phyloP scores from a whole-genome alignment of 2,113 vertebrate species.

The Salvelinus alpinus region DNA sequence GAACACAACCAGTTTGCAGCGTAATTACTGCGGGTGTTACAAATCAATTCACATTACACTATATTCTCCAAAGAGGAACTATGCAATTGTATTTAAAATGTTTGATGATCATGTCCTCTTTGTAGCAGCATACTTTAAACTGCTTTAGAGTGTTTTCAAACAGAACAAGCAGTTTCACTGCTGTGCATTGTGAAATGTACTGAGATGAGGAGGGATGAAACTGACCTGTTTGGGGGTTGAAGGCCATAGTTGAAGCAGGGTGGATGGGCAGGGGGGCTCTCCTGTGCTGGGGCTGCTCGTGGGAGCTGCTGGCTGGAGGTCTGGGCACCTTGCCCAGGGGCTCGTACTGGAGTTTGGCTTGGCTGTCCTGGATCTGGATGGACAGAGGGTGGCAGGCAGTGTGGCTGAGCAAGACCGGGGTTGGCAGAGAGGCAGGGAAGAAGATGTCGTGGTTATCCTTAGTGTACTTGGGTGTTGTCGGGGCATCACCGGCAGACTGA shows the following conservation, averaged over 20 bases:
- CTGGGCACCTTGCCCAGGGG: constrained; percentile 72
- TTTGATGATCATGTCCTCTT: not conserved
- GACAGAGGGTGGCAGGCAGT: constrained; percentile 59
- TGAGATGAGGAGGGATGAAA: too few relatives aligned
- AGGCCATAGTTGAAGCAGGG: constrained; percentile 61
- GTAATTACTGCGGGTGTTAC: not conserved
- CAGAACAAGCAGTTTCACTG: too few relatives aligned
- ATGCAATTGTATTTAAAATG: not conserved
- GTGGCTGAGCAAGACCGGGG: constrained; percentile 61
- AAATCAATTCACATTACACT: not conserved
- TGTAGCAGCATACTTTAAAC: not conserved
- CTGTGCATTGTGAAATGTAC: too few relatives aligned
- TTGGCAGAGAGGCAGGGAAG: constrained; percentile 78
- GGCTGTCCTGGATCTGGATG: constrained; percentile 46
- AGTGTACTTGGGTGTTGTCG: constrained; percentile 87
- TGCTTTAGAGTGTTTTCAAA: not conserved
- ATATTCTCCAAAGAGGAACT: too few relatives aligned
- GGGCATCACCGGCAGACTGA: constrained; percentile 82
- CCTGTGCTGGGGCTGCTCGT: constrained; percentile 63
- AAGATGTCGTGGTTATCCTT: constrained; percentile 89
- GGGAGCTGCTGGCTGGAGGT: constrained; percentile 60
- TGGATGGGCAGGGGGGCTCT: constrained; percentile 40
- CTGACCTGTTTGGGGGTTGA: constrained; percentile 67
- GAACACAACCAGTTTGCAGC: not conserved
- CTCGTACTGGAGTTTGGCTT: constrained; percentile 69